Base-by-base conservation (phyloP, 2,888 invertebrate species). In the Cheilosia vulpina region DNA sequence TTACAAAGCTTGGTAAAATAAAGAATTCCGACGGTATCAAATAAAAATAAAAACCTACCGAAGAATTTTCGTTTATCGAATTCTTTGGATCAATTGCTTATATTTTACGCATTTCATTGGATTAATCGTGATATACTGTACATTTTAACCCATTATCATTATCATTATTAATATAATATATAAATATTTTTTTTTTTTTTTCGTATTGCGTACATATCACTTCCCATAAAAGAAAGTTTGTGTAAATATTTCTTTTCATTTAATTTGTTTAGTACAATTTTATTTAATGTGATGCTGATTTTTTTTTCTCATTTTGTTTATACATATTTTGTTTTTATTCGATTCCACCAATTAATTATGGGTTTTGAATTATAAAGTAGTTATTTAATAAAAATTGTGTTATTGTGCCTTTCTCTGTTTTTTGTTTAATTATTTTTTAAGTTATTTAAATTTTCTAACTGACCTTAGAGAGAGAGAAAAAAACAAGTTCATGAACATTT, bases 261-360 rank as follows among this genome's bases (percentile, higher is more conserved):
- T 24, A 5, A 81, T 72, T 50, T 27, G 66, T 72, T 72, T 43
- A 79, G 38, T 87, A 79, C 60, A 58, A 57, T 84, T 88, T 87
- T 73, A 57, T 69, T 75, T 73, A 78, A 83, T 83, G 83, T 83
- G 83, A 83, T 83, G 82, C 87, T 55, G 76, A 72, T 75, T 71
- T 84, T 81, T 78, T 27, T 63, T 68, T 24, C 58, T 68, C 63
- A 72, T 57, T 53, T 47, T 53, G 38, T 38, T 38, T 38, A 38
- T 38, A 38, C 15, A 50, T 55, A 41, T 45, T 55, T 58, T 76
- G 69, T 77, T 76, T 81, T 13, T 41, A 27, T 45, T 57, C 41
- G 17, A 60, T 21, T 53, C 19, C 45, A 73, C 34, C 57, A 58
- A 73, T 63, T 62, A 34, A 5, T 53, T 60, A 24, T 34, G 15